These are phyloP conservation scores for Protophormia terraenovae DNA, from an alignment of 2,888 invertebrate species.

Conservation along the genomic window DNA sequence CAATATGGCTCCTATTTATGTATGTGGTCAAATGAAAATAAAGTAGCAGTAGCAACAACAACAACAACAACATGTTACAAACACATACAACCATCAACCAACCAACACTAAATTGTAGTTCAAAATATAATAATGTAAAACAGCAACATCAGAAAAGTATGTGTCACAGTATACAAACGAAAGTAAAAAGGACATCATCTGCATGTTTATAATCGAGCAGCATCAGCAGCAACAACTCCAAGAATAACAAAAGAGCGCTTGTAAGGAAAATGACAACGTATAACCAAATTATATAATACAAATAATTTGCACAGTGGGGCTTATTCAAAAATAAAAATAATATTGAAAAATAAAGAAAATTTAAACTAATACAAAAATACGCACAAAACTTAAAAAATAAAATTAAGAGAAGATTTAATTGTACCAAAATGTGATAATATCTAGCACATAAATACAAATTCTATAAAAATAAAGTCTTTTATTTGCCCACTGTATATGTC, in stretches of 20 bases:
- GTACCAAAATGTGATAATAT: no score
- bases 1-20: conserved; percentile 48
- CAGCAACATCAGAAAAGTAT: background rate
- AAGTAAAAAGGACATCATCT: conserved; percentile 21
- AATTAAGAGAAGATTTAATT: no score
- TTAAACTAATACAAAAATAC: background rate
- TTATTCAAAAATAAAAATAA: background rate
- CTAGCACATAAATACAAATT: no score
- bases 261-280: background rate
- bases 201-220: conserved; percentile 14
- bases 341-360: background rate
- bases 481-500: background rate
- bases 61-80: background rate
- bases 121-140: background rate
- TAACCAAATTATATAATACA: conserved; percentile 21
- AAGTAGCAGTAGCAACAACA: background rate
- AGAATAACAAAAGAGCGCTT: background rate
- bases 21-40: conserved; percentile 32
- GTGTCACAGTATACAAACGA: conserved; percentile 1
- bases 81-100: background rate
- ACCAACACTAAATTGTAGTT: conserved; percentile 21
- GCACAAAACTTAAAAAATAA: background rate
- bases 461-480: no score
- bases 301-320: background rate
- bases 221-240: background rate